Conservation (phyloP, 2,113 vertebrate genomes). For the Oreocharis arfaki region DNA sequence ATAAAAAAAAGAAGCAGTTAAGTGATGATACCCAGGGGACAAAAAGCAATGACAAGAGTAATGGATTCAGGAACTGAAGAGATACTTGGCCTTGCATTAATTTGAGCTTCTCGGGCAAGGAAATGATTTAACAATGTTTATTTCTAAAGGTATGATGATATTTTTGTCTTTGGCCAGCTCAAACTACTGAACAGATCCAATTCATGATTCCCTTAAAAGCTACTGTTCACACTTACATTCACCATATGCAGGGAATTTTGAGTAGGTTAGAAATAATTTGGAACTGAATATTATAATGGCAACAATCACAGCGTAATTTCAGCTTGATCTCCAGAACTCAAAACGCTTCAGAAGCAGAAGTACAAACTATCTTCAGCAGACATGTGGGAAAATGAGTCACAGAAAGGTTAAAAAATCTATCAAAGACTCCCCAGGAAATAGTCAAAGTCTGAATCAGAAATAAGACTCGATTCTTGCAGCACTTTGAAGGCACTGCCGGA, state of each 20-base stretch:
- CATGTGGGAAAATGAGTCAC: conserved; percentile 30
- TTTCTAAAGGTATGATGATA: not conserved
- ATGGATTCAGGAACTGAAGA: not conserved
- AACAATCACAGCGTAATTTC: not conserved
- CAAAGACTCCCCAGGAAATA: conserved; percentile 22
- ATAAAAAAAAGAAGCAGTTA: not conserved
- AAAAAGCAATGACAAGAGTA: not conserved
- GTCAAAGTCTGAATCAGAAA: conserved; percentile 17
- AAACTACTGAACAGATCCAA: not conserved
- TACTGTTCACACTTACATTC: not conserved
- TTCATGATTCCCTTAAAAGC: not conserved
- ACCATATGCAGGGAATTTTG: not conserved
- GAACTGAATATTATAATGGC: not conserved
- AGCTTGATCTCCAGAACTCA: not conserved
- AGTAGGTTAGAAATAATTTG: not conserved
- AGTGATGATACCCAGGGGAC: not conserved
- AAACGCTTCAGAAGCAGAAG: conserved; percentile 11
- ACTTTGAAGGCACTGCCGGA: not conserved
- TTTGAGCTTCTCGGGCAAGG: not conserved
- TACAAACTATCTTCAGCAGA: not conserved
- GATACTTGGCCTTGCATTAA: not conserved
- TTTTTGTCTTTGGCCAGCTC: not conserved
- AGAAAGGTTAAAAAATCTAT: conserved; percentile 46
- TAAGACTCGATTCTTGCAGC: not conserved
- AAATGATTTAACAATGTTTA: not conserved